Conservation (phyloP, 2,888 invertebrate species). For the Drosophila anomelani region DNA sequence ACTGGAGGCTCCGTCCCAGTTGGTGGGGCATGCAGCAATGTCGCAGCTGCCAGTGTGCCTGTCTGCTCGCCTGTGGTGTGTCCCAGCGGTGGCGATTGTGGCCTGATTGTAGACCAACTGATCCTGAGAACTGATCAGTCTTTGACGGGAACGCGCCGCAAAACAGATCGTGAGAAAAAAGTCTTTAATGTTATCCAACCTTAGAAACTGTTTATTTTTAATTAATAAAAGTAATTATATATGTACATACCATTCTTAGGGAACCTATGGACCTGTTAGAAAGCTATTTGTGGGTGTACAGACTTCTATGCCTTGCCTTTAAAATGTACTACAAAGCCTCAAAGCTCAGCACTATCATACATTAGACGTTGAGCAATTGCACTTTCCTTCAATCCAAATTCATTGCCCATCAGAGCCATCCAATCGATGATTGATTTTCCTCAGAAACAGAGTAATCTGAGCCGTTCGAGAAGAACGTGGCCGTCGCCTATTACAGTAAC, state of each 20-base stretch:
- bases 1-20: conserved; percentile 66
- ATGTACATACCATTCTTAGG: too few species aligned
- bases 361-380: not conserved
- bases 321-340: too few species aligned
- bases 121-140: conserved; percentile 59
- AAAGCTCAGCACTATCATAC: not conserved
- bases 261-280: not conserved
- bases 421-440: conserved; percentile 39
- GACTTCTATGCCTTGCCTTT: too few species aligned
- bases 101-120: conserved; percentile 39
- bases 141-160: conserved; percentile 51
- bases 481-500: conserved; percentile 58
- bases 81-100: conserved; percentile 35
- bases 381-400: conserved; percentile 15
- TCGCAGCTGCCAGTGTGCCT: conserved; percentile 44
- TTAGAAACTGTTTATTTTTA: not conserved
- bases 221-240: not conserved
- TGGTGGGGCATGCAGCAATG: conserved; percentile 60
- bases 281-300: not conserved
- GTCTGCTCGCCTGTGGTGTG: conserved; percentile 21
- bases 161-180: conserved; percentile 68
- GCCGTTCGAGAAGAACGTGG: conserved; percentile 61
- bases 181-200: not conserved
- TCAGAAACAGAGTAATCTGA: conserved; percentile 68
- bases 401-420: conserved; percentile 27